Base-by-base conservation (phyloP, 2,888 invertebrate species). In the Abscondita cerata region DNA sequence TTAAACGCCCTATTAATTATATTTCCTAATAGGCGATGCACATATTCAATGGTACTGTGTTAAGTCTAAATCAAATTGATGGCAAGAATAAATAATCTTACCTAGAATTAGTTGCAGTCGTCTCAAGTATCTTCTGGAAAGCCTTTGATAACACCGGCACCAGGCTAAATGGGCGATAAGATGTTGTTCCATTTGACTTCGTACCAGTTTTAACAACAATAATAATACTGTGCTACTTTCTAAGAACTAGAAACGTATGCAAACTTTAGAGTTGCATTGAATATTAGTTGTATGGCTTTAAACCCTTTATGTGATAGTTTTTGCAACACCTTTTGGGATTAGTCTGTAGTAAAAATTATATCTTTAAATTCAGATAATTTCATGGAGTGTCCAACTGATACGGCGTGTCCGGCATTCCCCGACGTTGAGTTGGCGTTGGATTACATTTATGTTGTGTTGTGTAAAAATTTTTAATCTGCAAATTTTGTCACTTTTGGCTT, bases 231-330 rank as follows among this genome's bases (percentile, higher is more conserved):
- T 8, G 40, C 40, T 40, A 40, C 15, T 40, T 40, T 40, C 40
- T 12, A 40, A 4, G 40, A 5, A 5, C 40, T 11, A 40, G 40
- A 12, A 11, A 40, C 5, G 15, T 40, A 40, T n/a, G 8, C 40
- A 40, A 15, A 6, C n/a, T 12, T 40, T 40, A 40, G 15, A 40
- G n/a, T 11, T 40, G 40, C 40, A 11, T 40, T 40, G 6, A 40
- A 13, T 6, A 40, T n/a, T 40, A 15, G 40, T 40, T 40, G n/a
- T 40, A 40, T 40, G 40, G 40, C 40, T 15, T 40, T 40, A 6
- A n/a, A 40, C n/a, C 40, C 40, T 40, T 40, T 40, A 12, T n/a
- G 4, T 40, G 40, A 15, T 13, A 40, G 40, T 40, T 40, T 6
- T 40, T 40, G 31, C 9, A 31, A 31, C 9, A 31, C 31, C 9